Conservation (phyloP, 2,113 vertebrate species). For the Gobius niger region DNA sequence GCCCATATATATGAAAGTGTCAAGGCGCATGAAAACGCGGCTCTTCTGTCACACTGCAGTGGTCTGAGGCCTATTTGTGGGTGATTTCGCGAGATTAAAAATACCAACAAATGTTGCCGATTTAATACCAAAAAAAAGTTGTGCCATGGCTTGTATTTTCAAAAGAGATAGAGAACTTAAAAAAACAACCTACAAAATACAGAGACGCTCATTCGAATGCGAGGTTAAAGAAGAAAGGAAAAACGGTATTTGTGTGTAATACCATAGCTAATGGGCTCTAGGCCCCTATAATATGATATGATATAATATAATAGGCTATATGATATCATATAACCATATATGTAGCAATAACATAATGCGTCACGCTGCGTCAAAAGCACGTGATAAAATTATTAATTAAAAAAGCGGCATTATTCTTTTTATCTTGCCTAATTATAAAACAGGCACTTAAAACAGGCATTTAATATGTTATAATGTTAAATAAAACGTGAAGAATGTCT, state of each 20-base stretch:
- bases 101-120: too few species aligned
- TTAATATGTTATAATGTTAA: background rate
- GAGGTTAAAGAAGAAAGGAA: too few species aligned
- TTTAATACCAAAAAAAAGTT: too few species aligned
- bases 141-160: too few species aligned
- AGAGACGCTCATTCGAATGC: too few species aligned
- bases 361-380: slow-evolving; percentile 8
- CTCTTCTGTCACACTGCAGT: slow-evolving; percentile 14
- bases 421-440: background rate
- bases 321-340: background rate
- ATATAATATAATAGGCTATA: slow-evolving; percentile 2
- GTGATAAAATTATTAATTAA: background rate
- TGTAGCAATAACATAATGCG: background rate
- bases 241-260: background rate
- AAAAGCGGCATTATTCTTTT: background rate
- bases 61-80: slow-evolving; percentile 26
- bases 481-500: background rate
- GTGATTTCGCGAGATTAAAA: background rate
- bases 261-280: background rate
- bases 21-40: slow-evolving; percentile 7
- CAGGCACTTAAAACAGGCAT: too few species aligned
- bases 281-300: background rate
- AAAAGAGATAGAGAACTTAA: too few species aligned
- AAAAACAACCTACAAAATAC: too few species aligned
- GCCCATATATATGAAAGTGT: background rate